A percentile compares a stretch with the other conserved stretches of the same genome.
Conservation (phyloP, 2,113 vertebrate genomes). For the Prionailurus bengalensis region DNA sequence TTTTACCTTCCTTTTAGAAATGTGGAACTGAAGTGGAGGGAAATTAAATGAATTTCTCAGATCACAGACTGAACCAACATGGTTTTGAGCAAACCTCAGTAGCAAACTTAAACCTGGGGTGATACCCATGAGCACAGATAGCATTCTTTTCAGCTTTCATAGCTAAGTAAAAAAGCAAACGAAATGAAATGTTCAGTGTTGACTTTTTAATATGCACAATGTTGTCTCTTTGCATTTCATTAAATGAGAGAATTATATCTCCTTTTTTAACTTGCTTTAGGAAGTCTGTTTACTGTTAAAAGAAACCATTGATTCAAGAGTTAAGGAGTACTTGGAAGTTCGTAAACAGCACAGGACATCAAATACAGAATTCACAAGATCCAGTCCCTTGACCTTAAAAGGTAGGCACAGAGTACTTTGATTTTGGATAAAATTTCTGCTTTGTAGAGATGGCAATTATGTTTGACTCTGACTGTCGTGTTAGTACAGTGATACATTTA, state of each 20-base stretch:
- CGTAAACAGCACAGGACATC: conserved; percentile 85
- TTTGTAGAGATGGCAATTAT: conserved; percentile 61
- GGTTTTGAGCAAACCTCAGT: not conserved
- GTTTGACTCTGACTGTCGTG: conserved; percentile 66
- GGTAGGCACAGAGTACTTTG: conserved; percentile 87
- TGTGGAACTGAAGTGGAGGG: conserved; percentile 35
- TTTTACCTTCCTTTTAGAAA: conserved; percentile 33
- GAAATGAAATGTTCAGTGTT: not conserved
- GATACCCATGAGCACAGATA: not conserved
- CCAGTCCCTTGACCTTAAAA: conserved; percentile 90
- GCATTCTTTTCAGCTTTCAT: conserved; percentile 33
- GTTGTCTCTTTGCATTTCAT: conserved; percentile 65
- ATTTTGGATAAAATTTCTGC: conserved; percentile 69
- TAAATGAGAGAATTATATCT: conserved; percentile 45
- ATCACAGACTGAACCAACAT: not conserved
- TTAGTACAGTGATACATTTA: conserved; percentile 69
- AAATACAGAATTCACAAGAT: conserved; percentile 87
- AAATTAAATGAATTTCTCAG: conserved; percentile 35
- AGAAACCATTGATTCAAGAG: conserved; percentile 92
- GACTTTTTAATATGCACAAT: not conserved
- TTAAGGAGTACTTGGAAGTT: conserved; percentile 89
- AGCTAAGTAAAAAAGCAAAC: conserved; percentile 35
- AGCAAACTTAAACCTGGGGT: not conserved
- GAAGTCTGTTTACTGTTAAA: conserved; percentile 92
- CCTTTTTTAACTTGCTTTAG: conserved; percentile 85